Evolutionary conservation across 1,140 invertebrate genomes (phyloP), one percentile per base, ranked within the genome.

Genomic region (Sycophila sp.): DNA sequence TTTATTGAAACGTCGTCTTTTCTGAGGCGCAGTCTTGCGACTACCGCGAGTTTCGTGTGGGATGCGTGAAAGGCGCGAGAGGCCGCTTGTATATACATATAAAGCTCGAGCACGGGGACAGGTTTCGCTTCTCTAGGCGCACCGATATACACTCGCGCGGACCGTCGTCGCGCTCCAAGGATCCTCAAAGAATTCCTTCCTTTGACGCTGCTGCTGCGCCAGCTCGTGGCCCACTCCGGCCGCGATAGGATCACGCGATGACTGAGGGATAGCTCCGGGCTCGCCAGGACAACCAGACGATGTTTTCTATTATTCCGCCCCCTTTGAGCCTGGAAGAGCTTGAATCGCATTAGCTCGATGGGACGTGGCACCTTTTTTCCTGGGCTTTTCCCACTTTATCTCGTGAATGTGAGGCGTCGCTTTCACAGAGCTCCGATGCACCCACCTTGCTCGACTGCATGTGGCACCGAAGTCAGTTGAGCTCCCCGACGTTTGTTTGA

Each of bases 21-120:
- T 83, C 81, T 78, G 78, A 81, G 81, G 79, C 75, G 76, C 75
- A 77, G 59, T 73, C 73, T 28, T 69, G 22, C 58, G 22, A n/a
- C 36, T 51, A 13, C 49, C 34, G 10, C 15, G 17, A 42, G 79
- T 75, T 71, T 76, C 76, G 79, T 75, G 79, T 81, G 78, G 80
- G 81, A 81, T 76, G 79, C 77, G 80, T 79, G 81, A 77, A 79
- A 77, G 80, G 56, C 45, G n/a, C n/a, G n/a, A n/a, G n/a, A n/a
- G 59, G 15, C 11, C 67, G 19, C 11, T n/a, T 55, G 10, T 22
- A 65, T 30, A 53, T 7, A 17, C n/a, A 28, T 17, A 58, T 34
- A 58, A 24, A 56, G 38, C 30, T 47, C 68, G 72, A 10, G 40
- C 40, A 2, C 68, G 70, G 69, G 68, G 73, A 76, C 75, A 78